Evolutionary conservation across 2,888 invertebrate genomes (phyloP), one percentile per base, ranked within the genome.

Genomic region (Smittia sp.): DNA sequence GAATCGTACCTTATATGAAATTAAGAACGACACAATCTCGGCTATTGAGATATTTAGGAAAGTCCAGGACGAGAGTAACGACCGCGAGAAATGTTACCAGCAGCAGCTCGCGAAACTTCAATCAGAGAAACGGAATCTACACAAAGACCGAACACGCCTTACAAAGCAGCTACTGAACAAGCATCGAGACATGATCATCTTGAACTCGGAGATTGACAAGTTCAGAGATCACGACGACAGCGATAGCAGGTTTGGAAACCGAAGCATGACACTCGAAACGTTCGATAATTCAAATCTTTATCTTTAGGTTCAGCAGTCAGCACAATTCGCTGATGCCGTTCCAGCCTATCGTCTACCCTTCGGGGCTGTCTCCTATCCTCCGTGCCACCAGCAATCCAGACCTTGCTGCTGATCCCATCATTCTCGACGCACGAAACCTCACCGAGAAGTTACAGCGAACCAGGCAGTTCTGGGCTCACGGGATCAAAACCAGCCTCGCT

Each of bases 101-200:
- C 20, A 32, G 9, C 72, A 72, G 38, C 58, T 72, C 13, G 22
- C 18, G 39, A 72, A 72, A 38, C 22, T 72, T 9, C 20, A 18
- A 39, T 58, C 13, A 13, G 72, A 72, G n/a, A 72, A 72, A 32
- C 9, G 62, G 3, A 54, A 39, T 62, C 52, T 72, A 11, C 72
- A 72, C 38, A 58, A 39, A 39, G 72, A 72, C 62, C 62, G 72
- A 72, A 72, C 72, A 54, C 18, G 39, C 20, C 46, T 72, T 1
- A 72, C 72, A 9, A 72, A 58, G 24, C 72, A 72, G 6, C n/a
- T 72, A 11, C 22, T 72, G 9, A 74, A 75, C 20, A 74, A 76
- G 41, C 76, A 77, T 72, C 76, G 76, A 11, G 77, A 77, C 74
- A 74, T 73, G 41, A 63, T 76, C n/a, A 66, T 77, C 41, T 74